Evolutionary conservation across 2,797 vertebrate genomes (phyloP).

Genomic region (Cyprinodon diabolis): DNA sequence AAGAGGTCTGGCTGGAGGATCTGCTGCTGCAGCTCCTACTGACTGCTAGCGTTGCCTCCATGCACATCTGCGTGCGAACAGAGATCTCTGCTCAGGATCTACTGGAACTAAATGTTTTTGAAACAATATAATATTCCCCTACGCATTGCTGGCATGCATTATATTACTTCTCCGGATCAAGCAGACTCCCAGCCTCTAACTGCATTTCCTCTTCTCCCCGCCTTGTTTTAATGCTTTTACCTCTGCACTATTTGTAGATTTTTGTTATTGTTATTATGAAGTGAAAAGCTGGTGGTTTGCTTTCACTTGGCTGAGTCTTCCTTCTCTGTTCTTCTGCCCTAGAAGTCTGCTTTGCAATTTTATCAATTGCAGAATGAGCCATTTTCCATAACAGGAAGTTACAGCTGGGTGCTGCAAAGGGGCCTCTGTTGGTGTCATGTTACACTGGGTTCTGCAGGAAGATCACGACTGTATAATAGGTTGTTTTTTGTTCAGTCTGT

Average conservation of each 20-base stretch:
- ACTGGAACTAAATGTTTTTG: constrained; percentile 81
- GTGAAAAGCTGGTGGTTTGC: background rate
- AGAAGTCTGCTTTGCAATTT: constrained; percentile 27
- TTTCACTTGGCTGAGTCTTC: background rate
- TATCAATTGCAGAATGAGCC: constrained; percentile 48
- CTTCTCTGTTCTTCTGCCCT: constrained; percentile 27
- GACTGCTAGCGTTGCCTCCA: constrained; percentile 51
- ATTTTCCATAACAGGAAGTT: constrained; percentile 44
- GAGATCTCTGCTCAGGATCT: constrained; percentile 76
- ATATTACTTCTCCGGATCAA: constrained; percentile 47
- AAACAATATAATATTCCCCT: constrained; percentile 79
- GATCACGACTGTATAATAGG: background rate
- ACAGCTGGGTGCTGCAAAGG: constrained; percentile 32
- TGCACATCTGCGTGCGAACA: constrained; percentile 78
- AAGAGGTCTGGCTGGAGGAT: constrained; percentile 23
- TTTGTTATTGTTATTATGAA: background rate
- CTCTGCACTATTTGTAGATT: constrained; percentile 9
- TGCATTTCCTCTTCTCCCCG: constrained; percentile 52
- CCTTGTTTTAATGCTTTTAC: constrained; percentile 3
- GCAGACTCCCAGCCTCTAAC: constrained; percentile 59
- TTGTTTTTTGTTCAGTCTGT: background rate
- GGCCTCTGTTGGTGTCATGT: constrained; percentile 38
- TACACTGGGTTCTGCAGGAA: constrained; percentile 18
- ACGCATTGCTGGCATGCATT: constrained; percentile 76
- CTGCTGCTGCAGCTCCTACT: constrained; percentile 46